Evolutionary conservation across 2,888 invertebrate species (phyloP), one percentile per base, ranked within the genome.

Genomic region (Diarsia brunnea): DNA sequence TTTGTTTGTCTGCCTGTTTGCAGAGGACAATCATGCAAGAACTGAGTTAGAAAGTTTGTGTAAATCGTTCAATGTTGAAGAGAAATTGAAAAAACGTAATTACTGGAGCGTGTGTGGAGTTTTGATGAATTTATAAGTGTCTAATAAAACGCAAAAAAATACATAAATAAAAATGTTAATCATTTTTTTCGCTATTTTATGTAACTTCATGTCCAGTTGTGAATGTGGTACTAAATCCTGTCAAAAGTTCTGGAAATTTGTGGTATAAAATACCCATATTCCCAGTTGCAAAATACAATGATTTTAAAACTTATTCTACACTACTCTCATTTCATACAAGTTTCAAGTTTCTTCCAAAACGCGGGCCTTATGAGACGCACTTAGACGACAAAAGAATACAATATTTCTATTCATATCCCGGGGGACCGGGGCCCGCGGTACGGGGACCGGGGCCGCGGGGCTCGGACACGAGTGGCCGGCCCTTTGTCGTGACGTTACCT

Each of bases 321-420:
- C 60, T 63, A 49, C 67, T 70, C 51, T 67, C 47, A 58, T 69
- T 47, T 55, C 47, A 24, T 24, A 65, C 60, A 69, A 74, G 69
- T 83, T 83, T 71, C 47, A 78, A 78, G 74, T 78, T 73, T 61
- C 71, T 38, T 66, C 68, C 67, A 73, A 78, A 75, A 68, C 60
- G 45, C 31, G 19, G 67, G 31, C 65, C 83, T 66, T 61, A 27
- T 60, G 71, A 69, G 79, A 84, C 79, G 74, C 75, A 79, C 82
- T 82, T 76, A 76, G 14, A 63, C 51, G 68, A 83, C 78, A 81
- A 86, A 84, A 83, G 78, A 81, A 87, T 85, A 84, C 81, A 85
- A 85, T 81, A 83, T 86, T 85, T 73, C 58, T 78, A 78, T 79
- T 83, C 77, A 81, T 65, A 47, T 80, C 85, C 74, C 75, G 19